These are phyloP conservation scores for Sebastes vulpes DNA, from an alignment of 2,797 vertebrate species.

Conservation along the genomic window DNA sequence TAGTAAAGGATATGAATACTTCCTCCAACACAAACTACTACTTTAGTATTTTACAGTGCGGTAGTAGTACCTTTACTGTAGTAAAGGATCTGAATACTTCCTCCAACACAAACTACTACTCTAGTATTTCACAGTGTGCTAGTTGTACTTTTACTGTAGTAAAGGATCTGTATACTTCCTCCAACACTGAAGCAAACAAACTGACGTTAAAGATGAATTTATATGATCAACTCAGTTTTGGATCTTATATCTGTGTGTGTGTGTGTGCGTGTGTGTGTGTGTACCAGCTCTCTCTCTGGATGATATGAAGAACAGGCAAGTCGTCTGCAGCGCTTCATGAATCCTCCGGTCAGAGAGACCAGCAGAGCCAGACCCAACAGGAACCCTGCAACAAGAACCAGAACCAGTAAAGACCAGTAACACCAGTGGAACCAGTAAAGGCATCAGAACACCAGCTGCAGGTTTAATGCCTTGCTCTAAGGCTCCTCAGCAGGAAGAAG, in stretches of 20 bases:
- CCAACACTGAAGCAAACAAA: background rate
- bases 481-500: background rate
- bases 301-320: slow-evolving; percentile 86
- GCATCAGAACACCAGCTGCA: background rate
- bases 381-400: slow-evolving; percentile 77
- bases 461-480: background rate
- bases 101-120: too few relatives aligned
- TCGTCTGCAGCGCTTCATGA: slow-evolving; percentile 83
- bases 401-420: background rate
- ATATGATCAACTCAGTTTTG: too few relatives aligned
- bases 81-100: too few relatives aligned
- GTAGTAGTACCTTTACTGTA: too few relatives aligned
- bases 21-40: too few relatives aligned
- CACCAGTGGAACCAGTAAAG: background rate
- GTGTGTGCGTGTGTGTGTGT: background rate
- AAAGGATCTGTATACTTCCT: background rate
- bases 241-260: background rate
- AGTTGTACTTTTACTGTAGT: too few relatives aligned
- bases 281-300: slow-evolving; percentile 88
- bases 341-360: slow-evolving; percentile 76
- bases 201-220: too few relatives aligned
- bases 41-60: too few relatives aligned
- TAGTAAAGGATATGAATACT: too few relatives aligned
- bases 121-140: too few relatives aligned
- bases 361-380: slow-evolving; percentile 87